Evolutionary conservation across 2,113 vertebrate genomes (phyloP), one percentile per base, ranked within the genome.

Genomic region (Protobothrops mucrosquamatus): DNA sequence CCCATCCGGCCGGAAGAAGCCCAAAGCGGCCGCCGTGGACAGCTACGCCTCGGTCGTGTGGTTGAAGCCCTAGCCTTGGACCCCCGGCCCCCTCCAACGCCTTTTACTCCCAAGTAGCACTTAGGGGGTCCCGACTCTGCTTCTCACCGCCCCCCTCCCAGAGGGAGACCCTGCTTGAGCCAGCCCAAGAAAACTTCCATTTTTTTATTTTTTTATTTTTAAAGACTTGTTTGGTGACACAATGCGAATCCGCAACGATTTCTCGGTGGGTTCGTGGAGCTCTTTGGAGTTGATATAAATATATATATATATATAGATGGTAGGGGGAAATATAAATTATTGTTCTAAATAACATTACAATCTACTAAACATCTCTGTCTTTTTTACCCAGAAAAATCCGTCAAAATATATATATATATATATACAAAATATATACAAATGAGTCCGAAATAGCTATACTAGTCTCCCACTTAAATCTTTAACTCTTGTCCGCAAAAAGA

Each of bases 1-100:
- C 34, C 69, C 69, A 0, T 81, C 69, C 1, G 69, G 69, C 7
- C 34, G 69, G n/a, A 39, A 81, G 2, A 81, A 81, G n/a, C 6
- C 69, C 18, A 39, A 81, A 20, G 69, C 34, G 0, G 69, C n/a
- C 69, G 0, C n/a, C 6, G 6, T 1, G 3, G 69, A 81, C 2
- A 81, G n/a, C 69, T 39, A 39, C 34, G 34, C 69, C 15, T 81
- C 69, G 1, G 15, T 20, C n/a, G 2, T 39, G 2, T 81, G 15
- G 69, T 34, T 81, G 15, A 81, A 81, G 14, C 69, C 69, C 6
- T 81, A 81, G 69, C 61, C 61, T 14, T 4, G 9, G 24, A 3
- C 1, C 9, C 3, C 10, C 8, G 24, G 2, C 59, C 3, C 64
- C 29, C 9, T 0, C 7, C 6, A 6, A 34, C 0, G 5, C n/a